phyloP scores from a whole-genome alignment of 1,140 invertebrate species.

The Condylostylus longicornis region DNA sequence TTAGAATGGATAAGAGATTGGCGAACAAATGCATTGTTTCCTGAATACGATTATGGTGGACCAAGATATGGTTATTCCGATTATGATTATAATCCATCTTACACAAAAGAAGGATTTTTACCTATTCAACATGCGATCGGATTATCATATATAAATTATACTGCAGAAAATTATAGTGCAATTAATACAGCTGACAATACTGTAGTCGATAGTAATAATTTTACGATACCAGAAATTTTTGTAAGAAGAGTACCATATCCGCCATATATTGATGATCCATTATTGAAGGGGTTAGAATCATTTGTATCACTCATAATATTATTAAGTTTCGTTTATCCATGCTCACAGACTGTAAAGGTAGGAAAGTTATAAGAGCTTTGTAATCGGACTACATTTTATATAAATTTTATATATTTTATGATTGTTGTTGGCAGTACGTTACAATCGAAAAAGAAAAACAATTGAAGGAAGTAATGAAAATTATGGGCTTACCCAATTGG shows the following conservation, averaged over 20 bases:
- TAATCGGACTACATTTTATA: too few relatives aligned
- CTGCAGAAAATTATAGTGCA: neutral
- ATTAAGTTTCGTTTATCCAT: slow-evolving; percentile 26
- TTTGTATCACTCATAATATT: slow-evolving; percentile 3
- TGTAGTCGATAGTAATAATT: neutral
- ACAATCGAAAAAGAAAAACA: slow-evolving; percentile 15
- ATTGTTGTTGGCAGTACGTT: slow-evolving; percentile 7
- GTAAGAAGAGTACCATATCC: slow-evolving; percentile 7
- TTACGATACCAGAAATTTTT: neutral
- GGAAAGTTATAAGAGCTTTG: too few relatives aligned
- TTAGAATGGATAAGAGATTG: neutral
- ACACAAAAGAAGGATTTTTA: slow-evolving; percentile 11
- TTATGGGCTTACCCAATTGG: slow-evolving; percentile 46
- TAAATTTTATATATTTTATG: neutral
- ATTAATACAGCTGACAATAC: neutral
- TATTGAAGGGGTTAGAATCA: slow-evolving; percentile 3
- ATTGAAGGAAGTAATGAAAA: slow-evolving; percentile 43
- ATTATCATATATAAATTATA: slow-evolving; percentile 3
- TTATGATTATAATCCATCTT: slow-evolving; percentile 4
- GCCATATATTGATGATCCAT: slow-evolving; percentile 3
- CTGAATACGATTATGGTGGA: neutral
- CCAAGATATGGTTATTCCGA: neutral
- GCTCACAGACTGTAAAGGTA: slow-evolving; percentile 34
- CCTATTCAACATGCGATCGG: slow-evolving; percentile 11
- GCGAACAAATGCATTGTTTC: slow-evolving; percentile 6